Base-by-base conservation (phyloP, 2,888 invertebrate species). In the Noctua janthina region DNA sequence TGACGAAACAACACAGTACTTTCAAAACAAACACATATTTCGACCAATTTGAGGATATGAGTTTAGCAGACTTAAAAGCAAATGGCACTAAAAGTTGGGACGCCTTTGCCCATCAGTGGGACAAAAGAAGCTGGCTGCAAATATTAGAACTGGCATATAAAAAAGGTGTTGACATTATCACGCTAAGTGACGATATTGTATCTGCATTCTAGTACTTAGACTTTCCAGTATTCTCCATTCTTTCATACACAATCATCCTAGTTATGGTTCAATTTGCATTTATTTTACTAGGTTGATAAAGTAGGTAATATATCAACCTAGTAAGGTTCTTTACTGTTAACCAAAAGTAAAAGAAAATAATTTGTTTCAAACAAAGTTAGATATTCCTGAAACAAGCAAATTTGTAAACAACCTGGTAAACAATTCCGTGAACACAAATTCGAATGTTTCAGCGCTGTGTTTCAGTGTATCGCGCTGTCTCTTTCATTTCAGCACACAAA, bases 401-500 rank as follows among this genome's bases (percentile, higher is more conserved):
- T 89, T 86, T 80, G 74, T 78, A 87, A 87, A 85, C 76, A 78
- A 76, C 68, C 39, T 54, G 66, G 72, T 83, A 82, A 82, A 88
- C 76, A 82, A 81, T 72, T 73, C 83, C 66, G 54, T 78, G 85
- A 86, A 85, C 72, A 74, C 81, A 74, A 87, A 85, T 76, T 80
- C 64, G 77, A 66, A 66, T 76, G 76, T 87, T 88, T 81, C 88
- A 89, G 88, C 81, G 81, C 87, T 89, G 85, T 89, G 88, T 91
- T 92, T 90, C 90, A 90, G 88, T 78, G 79, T 79, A 71, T 84
- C 76, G 79, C 71, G 79, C 89, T 83, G 84, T 92, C 92, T 92
- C 93, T 92, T 91, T 92, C 91, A 88, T 91, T 92, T 91, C 89
- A 91, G 84, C 81, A 85, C 82, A 91, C 90, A 93, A 93, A 94